Evolutionary conservation across 2,797 vertebrate species (phyloP), one percentile per base, ranked within the genome.

Genomic region (Epinephelus malabaricus): DNA sequence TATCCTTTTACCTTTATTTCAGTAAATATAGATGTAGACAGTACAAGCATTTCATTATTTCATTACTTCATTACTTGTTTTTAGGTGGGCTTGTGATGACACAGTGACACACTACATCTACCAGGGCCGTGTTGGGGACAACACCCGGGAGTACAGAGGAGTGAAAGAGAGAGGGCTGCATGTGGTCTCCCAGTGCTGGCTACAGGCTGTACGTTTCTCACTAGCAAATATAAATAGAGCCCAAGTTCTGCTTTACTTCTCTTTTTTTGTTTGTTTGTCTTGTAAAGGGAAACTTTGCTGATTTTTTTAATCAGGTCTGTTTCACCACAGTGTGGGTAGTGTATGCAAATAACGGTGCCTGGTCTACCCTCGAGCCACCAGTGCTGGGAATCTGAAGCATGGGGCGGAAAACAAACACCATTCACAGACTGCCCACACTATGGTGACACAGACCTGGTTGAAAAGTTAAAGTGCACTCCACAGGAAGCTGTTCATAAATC

Each of bases 51-150:
- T 1, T 54, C 0, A 61, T 15, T 13, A 1, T 62, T 30, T 30
- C 27, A 30, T 9, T 0, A 21, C 15, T 43, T 83, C 27, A 30
- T 9, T 0, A 21, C 15, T 43, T 83, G 7, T 49, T 55, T 78
- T 50, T n/a, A 99, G 98, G 78, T 99, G 98, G 98, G 95, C 94
- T 45, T 98, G 97, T 92, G 98, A 99, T 82, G 96, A 99, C 79
- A 96, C 96, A 0, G 98, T 99, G 86, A 99, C 98, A 1, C 98
- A 99, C 90, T 99, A 97, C 93, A 95, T 99, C 91, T 99, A 99
- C 88, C 97, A 99, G 78, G 98, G 98, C 30, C 96, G 97, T 12
- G 96, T 96, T 55, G 97, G 98, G 56, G 98, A 99, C 94, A 97
- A 75, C 90, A 99, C 94, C 60, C 96, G 96, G 46, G 98, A 99